Evolutionary conservation across 2,113 vertebrate genomes (phyloP).

Genomic region (Zootoca vivipara): DNA sequence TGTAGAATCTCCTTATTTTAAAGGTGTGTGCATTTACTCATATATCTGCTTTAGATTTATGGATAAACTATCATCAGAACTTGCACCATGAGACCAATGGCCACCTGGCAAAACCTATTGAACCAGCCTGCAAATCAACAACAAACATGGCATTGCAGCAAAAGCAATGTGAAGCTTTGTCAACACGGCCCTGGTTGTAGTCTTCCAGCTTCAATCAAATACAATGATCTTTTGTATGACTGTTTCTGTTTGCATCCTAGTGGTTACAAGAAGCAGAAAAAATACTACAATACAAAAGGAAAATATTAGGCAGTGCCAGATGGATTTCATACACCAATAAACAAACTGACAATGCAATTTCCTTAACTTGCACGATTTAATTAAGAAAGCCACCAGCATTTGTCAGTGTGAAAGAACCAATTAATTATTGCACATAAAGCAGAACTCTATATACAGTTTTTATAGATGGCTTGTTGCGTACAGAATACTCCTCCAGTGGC

Average conservation of each 20-base stretch:
- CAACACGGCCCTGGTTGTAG: neutral
- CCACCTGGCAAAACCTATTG: neutral
- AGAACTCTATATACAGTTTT: slow-evolving; percentile 7
- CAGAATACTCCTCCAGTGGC: neutral
- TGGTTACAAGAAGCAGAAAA: neutral
- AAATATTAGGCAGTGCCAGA: slow-evolving; percentile 9
- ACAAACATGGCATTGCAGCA: neutral
- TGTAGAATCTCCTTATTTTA: neutral
- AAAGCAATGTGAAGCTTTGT: slow-evolving; percentile 3
- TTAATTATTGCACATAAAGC: slow-evolving; percentile 34
- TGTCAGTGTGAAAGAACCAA: slow-evolving; percentile 4
- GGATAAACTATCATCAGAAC: neutral
- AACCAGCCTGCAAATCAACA: slow-evolving; percentile 12
- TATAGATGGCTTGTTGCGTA: neutral
- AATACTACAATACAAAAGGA: slow-evolving; percentile 10
- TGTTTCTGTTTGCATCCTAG: neutral
- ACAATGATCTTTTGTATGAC: neutral
- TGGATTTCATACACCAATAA: slow-evolving; percentile 24
- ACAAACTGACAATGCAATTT: slow-evolving; percentile 23
- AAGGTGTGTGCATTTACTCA: neutral
- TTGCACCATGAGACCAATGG: neutral
- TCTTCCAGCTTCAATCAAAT: slow-evolving; percentile 21
- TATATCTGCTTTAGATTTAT: neutral
- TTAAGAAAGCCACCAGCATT: slow-evolving; percentile 23
- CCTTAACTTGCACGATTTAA: slow-evolving; percentile 35